Evolutionary conservation across 64 coral and sea anemone species (phyloP).

Genomic region (Dendronephthya gigantea): DNA sequence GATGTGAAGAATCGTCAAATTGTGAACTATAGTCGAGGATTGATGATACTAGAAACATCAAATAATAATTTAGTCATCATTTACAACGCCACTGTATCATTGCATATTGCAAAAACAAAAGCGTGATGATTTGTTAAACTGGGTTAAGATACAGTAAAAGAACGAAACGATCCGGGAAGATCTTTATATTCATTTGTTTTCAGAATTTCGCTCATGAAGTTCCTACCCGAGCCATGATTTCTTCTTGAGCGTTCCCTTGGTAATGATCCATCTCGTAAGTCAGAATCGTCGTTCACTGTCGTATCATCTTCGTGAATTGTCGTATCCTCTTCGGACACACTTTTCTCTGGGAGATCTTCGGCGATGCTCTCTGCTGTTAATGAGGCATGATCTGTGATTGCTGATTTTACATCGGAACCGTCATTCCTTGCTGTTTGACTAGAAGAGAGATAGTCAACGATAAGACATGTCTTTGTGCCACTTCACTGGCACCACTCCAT

Average conservation of each 20-base stretch:
- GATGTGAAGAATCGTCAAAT: constrained; percentile 87
- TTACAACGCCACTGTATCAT: no score
- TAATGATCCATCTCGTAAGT: not conserved
- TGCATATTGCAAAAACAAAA: no score
- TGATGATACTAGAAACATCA: not conserved
- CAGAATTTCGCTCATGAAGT: not conserved
- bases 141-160: no score
- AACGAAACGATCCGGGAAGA: no score
- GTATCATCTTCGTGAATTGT: constrained; percentile 20
- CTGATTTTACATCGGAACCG: not conserved
- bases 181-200: no score
- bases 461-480: no score
- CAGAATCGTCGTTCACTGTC: not conserved
- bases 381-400: not conserved
- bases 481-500: no score
- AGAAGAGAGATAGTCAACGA: not conserved
- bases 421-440: not conserved
- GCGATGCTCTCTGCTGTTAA: not conserved
- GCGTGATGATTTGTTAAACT: no score
- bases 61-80: not conserved
- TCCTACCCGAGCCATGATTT: not conserved
- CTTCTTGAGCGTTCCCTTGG: not conserved
- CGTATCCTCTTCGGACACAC: not conserved
- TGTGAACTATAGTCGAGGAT: constrained; percentile 48
- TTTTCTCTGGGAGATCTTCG: not conserved